Base-by-base conservation (phyloP, 2,888 invertebrate species). In the Cerceris rybyensis region DNA sequence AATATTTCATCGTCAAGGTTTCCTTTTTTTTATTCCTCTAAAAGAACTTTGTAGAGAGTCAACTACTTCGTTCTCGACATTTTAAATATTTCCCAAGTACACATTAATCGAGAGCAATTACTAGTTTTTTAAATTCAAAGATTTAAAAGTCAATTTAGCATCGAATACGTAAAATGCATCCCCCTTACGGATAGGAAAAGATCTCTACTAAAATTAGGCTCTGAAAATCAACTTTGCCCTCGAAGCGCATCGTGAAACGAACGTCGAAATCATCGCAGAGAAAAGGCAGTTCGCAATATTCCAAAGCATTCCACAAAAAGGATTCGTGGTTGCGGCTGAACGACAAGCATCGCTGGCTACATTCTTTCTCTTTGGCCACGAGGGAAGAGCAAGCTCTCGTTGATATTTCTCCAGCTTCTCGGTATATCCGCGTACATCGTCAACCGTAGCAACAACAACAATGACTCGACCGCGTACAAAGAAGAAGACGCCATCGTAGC, bases 401-500 rank as follows among this genome's bases (percentile, higher is more conserved):
- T 16, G 55, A 49, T 75, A 74, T 66, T 66, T 60, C 63, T 17
- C 57, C 11, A 52, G n/a, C 60, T 73, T 61, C 14, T 61, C 64
- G 60, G 49, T 49, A 61, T 61, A 49, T 46, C 61, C 28, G 4
- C 17, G 55, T 50, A 52, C 17, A 55, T 13, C 58, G 14, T 14
- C 2, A 42, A 16, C 54, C 54, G 14, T 9, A 42, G 54, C 41
- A 65, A 28, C 28, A 55, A 65, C 65, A 76, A 76, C 72, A 72
- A 59, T 58, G 69, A 64, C 65, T 55, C 68, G 52, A 43, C 50
- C 39, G 39, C 9, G 16, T 14, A 70, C 57, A 73, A 79, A 82
- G 79, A 43, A 69, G 61, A 55, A 42, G 54, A 14, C 60, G 60
- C 11, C 71, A 61, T 17, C 72, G 80, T 76, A 74, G 72, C 72